Percentiles rank a stretch among this genome's conserved stretches.
Conservation (phyloP, 2,888 invertebrate species). For the Trisateles emortualis region DNA sequence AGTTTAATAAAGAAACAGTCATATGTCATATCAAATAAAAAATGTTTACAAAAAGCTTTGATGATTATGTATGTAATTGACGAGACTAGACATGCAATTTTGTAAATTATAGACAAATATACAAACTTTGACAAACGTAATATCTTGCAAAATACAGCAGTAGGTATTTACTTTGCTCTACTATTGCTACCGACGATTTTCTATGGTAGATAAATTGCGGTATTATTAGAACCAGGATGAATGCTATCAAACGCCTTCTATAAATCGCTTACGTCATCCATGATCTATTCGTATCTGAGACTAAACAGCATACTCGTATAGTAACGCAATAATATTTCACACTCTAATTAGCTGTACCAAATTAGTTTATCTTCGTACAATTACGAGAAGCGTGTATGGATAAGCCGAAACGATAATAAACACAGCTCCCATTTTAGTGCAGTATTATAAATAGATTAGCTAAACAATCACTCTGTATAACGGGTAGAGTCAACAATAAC, state of each 20-base stretch:
- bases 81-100: no score
- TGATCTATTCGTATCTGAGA: slow-evolving; percentile 5
- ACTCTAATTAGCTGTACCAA: slow-evolving; percentile 7
- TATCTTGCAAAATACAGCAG: no score
- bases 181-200: no score
- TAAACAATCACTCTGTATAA: slow-evolving; percentile 27
- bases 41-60: no score
- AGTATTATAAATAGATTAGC: slow-evolving; percentile 32
- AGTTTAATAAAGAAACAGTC: no score
- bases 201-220: neutral
- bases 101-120: no score
- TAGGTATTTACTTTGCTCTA: no score
- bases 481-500: slow-evolving; percentile 50
- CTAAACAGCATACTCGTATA: slow-evolving; percentile 3
- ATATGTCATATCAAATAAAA: no score
- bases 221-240: neutral
- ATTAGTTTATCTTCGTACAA: slow-evolving; percentile 23
- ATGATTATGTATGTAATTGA: no score
- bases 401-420: slow-evolving; percentile 25
- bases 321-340: slow-evolving; percentile 6
- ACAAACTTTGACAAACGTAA: no score
- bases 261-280: slow-evolving; percentile 4
- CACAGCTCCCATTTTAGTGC: slow-evolving; percentile 26
- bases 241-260: neutral
- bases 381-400: slow-evolving; percentile 18